These are phyloP conservation scores for Cynopterus brachyotis DNA, from an alignment of 2,113 vertebrate genomes.

Conservation along the genomic window DNA sequence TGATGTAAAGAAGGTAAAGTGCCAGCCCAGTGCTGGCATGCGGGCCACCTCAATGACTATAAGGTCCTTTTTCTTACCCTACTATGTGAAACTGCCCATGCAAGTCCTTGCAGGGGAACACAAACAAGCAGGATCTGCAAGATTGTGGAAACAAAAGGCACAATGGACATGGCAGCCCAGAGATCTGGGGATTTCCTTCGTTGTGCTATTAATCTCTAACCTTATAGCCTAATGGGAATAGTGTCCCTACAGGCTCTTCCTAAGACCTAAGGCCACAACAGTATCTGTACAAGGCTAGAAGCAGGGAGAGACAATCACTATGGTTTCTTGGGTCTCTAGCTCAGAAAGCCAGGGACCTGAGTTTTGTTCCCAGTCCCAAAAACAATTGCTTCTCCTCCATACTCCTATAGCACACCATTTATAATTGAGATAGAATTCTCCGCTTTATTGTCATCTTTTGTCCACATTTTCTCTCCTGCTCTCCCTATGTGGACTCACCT, in stretches of 20 bases:
- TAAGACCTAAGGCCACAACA: neutral
- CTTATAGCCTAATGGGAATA: neutral
- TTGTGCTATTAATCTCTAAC: neutral
- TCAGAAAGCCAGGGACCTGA: neutral
- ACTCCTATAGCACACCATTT: neutral
- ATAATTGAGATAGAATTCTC: neutral
- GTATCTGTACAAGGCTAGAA: neutral
- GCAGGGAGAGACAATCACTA: neutral
- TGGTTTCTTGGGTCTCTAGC: neutral
- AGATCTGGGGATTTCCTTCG: neutral
- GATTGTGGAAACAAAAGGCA: slow-evolving; percentile 12
- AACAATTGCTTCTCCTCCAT: neutral
- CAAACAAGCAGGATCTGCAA: neutral
- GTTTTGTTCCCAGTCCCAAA: neutral
- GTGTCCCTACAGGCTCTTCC: neutral
- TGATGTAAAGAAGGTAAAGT: neutral
- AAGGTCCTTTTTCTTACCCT: neutral
- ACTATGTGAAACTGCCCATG: neutral
- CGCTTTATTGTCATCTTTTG: neutral
- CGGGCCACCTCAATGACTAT: neutral
- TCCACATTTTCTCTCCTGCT: neutral
- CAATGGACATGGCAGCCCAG: neutral
- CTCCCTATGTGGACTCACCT: neutral
- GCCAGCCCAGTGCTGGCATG: neutral
- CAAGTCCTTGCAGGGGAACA: neutral